Base-by-base conservation (phyloP, 2,888 invertebrate genomes). In the Tholera decimalis region DNA sequence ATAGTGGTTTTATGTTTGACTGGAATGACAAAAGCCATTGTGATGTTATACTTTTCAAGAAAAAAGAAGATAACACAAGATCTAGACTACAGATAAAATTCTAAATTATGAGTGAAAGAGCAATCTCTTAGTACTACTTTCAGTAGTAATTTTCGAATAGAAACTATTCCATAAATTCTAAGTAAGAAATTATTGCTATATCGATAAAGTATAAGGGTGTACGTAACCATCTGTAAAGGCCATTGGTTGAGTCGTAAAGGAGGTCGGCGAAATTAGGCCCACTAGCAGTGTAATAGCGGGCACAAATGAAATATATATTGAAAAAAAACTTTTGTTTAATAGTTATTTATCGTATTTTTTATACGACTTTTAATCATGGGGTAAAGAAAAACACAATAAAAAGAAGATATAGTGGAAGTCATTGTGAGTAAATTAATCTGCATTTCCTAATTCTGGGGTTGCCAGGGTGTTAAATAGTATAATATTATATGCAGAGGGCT, bases 241-340 rank as follows among this genome's bases (percentile, higher is more conserved):
- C 82, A 82, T 82, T 83, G 83, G 80, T 78, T 76, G 74, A 70
- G 68, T 85, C 88, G 86, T 90, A 90, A 90, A 90, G n/a, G n/a
- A n/a, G n/a, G n/a, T n/a, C n/a, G n/a, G n/a, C n/a, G n/a, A n/a
- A n/a, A n/a, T n/a, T n/a, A n/a, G n/a, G n/a, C n/a, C n/a, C n/a
- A n/a, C n/a, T n/a, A n/a, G n/a, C n/a, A n/a, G n/a, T n/a, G n/a
- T n/a, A n/a, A n/a, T n/a, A n/a, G n/a, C n/a, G n/a, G n/a, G n/a
- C n/a, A n/a, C n/a, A n/a, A n/a, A n/a, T n/a, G n/a, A n/a, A n/a
- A n/a, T n/a, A n/a, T n/a, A n/a, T n/a, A n/a, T n/a, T n/a, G n/a
- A n/a, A n/a, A n/a, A n/a, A n/a, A n/a, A n/a, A n/a, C n/a, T n/a
- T n/a, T n/a, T n/a, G n/a, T n/a, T n/a, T n/a, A n/a, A n/a, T n/a